These are phyloP conservation scores for Tamandua tetradactyla DNA, from an alignment of 2,797 vertebrate genomes.

Conservation along the genomic window DNA sequence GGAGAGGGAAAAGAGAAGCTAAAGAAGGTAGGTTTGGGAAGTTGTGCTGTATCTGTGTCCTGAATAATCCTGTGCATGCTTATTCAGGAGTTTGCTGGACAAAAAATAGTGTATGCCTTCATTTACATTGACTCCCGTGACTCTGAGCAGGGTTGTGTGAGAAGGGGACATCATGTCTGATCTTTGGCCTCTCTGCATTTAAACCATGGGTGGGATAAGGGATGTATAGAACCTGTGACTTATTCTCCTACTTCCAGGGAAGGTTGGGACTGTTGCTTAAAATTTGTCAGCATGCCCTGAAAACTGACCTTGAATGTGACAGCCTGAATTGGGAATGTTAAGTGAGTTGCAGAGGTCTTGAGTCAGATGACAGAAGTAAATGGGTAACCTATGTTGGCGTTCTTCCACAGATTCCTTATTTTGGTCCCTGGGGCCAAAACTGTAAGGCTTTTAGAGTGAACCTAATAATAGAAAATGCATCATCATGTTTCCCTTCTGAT, in stretches of 20 bases:
- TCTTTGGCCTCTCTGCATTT: neutral
- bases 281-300: neutral
- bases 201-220: neutral
- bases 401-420: slow-evolving; percentile 19
- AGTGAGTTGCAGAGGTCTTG: neutral
- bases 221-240: neutral
- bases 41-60: neutral
- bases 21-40: neutral
- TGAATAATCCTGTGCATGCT: neutral
- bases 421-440: slow-evolving; percentile 45
- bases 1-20: neutral
- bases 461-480: slow-evolving; percentile 62
- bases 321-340: neutral
- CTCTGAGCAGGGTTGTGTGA: neutral
- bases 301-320: neutral
- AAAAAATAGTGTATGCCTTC: neutral
- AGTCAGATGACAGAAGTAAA: neutral
- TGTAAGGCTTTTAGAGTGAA: neutral
- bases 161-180: neutral
- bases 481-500: slow-evolving; percentile 62
- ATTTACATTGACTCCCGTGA: neutral
- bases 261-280: neutral
- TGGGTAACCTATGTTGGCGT: neutral
- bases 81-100: neutral
- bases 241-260: neutral